A percentile compares a stretch with the other conserved stretches of the same genome.
These are phyloP conservation scores for Siniperca chuatsi DNA, from an alignment of 2,113 vertebrate genomes.

Conservation along the genomic window DNA sequence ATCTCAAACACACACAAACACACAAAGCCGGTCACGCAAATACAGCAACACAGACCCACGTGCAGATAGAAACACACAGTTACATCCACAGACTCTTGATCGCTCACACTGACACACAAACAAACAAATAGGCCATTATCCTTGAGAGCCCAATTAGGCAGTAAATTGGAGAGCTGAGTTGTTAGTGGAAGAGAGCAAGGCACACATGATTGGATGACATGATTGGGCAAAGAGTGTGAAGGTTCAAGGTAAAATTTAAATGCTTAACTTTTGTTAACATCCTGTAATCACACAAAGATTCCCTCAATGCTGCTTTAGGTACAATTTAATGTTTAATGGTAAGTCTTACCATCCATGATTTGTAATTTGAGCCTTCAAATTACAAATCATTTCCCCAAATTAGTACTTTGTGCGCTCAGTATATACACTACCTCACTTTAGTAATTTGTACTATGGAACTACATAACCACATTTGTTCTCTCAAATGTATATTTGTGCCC, in stretches of 20 bases:
- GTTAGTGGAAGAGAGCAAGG: constrained; percentile 34
- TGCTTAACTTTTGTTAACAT: not conserved
- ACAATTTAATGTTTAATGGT: constrained; percentile 1
- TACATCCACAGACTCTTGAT: constrained; percentile 36
- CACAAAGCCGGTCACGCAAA: constrained; percentile 33
- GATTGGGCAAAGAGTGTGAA: constrained; percentile 21
- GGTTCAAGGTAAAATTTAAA: constrained; percentile 34
- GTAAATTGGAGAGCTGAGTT: constrained; percentile 62
- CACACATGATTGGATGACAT: constrained; percentile 37
- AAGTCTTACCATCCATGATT: not conserved
- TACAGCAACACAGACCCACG: not conserved
- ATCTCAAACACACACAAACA: constrained; percentile 15
- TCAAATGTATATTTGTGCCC: not conserved
- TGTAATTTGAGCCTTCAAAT: not conserved
- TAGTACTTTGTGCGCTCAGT: not conserved
- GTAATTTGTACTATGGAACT: not conserved
- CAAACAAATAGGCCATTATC: constrained; percentile 74
- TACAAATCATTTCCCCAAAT: constrained; percentile 15
- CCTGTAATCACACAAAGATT: not conserved
- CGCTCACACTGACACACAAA: constrained; percentile 43
- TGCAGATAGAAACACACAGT: not conserved
- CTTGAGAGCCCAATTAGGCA: constrained; percentile 77
- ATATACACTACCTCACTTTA: not conserved
- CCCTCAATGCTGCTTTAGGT: not conserved
- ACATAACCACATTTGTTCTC: not conserved